Conservation (phyloP, 1,140 invertebrate species). For the Caenorhabditis latens region DNA sequence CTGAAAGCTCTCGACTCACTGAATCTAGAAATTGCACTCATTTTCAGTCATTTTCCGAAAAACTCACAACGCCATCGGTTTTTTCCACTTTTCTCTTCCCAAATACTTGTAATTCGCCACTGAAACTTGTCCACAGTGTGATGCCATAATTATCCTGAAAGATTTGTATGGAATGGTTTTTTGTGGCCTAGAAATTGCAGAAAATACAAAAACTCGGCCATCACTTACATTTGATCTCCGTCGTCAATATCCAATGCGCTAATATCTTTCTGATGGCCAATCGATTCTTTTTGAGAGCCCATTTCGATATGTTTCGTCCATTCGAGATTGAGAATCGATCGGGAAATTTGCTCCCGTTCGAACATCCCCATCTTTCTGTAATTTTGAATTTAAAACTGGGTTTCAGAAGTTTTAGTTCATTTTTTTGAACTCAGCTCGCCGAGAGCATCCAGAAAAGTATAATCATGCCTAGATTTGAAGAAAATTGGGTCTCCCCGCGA, state of each 20-base stretch:
- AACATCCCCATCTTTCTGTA: neutral
- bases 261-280: conserved; percentile 2
- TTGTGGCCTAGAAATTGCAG: neutral
- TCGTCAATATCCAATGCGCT: conserved; percentile 32
- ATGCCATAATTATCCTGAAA: conserved; percentile 3
- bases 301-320: conserved; percentile 29
- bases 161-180: neutral
- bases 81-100: conserved; percentile 29
- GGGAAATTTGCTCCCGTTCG: conserved; percentile 2
- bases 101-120: neutral
- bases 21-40: no score
- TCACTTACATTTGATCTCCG: conserved; percentile 28
- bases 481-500: neutral
- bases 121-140: conserved; percentile 1
- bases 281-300: neutral
- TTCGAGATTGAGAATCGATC: neutral
- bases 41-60: neutral
- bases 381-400: neutral
- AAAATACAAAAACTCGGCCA: no score
- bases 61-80: conserved; percentile 18
- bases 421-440: no score
- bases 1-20: no score
- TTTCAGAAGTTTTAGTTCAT: no score
- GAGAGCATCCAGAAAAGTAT: no score
- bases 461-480: no score